Percentiles rank a stretch among this genome's conserved stretches.
Conservation (phyloP, 92 coral and sea anemone species). For the Epizoanthus illoricatus region DNA sequence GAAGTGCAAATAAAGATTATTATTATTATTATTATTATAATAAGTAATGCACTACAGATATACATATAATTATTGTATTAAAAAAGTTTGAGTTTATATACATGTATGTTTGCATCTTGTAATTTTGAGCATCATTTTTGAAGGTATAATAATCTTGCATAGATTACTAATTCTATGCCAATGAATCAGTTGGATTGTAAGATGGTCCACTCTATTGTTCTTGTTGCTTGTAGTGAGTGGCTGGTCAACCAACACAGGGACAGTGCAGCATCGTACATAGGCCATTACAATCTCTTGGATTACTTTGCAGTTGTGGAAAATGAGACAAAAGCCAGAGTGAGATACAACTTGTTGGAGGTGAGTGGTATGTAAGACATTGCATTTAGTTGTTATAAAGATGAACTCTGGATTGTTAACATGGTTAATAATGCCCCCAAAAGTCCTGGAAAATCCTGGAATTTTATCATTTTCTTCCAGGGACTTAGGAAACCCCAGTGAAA, state of each 20-base stretch:
- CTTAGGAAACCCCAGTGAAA: too few species aligned
- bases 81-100: too few species aligned
- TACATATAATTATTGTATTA: too few species aligned
- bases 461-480: too few species aligned
- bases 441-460: too few species aligned
- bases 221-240: conserved; percentile 76
- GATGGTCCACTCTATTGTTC: not conserved
- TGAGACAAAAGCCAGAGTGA: conserved; percentile 95
- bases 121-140: not conserved
- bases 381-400: not conserved
- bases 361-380: not conserved
- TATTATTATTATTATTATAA: too few species aligned
- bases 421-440: too few species aligned
- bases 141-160: not conserved
- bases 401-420: not conserved
- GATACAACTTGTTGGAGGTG: conserved; percentile 91
- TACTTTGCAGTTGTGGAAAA: conserved; percentile 93
- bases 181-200: not conserved
- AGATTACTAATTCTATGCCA: not conserved
- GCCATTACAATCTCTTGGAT: conserved; percentile 90
- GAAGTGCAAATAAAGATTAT: too few species aligned
- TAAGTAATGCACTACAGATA: too few species aligned
- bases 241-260: conserved; percentile 96
- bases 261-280: conserved; percentile 93
- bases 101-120: not conserved